Evolutionary conservation across 2,113 vertebrate species (phyloP), one percentile per base, ranked within the genome.

Genomic region (Corythornis madagascariensis): DNA sequence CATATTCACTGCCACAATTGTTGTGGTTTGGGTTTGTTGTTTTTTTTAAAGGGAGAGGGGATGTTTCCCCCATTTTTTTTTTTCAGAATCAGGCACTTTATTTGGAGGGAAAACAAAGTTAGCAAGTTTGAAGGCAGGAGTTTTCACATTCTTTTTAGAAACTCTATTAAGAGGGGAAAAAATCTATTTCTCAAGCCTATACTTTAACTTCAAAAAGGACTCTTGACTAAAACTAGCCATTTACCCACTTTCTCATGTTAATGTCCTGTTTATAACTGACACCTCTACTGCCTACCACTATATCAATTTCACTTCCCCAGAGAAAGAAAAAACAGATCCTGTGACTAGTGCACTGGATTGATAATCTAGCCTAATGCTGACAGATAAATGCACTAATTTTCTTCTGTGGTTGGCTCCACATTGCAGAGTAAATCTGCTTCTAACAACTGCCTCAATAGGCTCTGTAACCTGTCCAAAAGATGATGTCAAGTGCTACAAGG

Each of bases 351-450:
- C 95, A 97, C 95, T 97, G 98, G 98, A 98, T 97, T 99, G 99
- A 99, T 99, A 99, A 98, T 98, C 97, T 99, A 99, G 98, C 98
- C 97, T 97, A 97, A 98, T 98, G 99, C 98, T 99, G 99, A 99
- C 98, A 99, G 99, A 98, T 99, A 99, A 99, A 99, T 99, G 98
- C 98, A 98, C 98, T 99, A 99, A 99, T 99, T 99, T 99, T 99
- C 98, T 98, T 98, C 98, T 98, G 98, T 98, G 98, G 98, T 97
- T 94, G 85, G 96, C 98, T 98, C 98, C 98, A 98, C 98, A 97
- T 98, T 98, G 96, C 97, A 92, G 98, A 98, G 98, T 98, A 98
- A 98, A 97, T 97, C 97, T 98, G 97, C 96, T 98, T 98, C 98
- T 97, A 97, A 98, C 97, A 98, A 98, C 97, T 98, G 97, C 92